A percentile compares a stretch with the other conserved stretches of the same genome.
phyloP scores from a whole-genome alignment of 2,113 vertebrate species.

The Lipophrys pholis region DNA sequence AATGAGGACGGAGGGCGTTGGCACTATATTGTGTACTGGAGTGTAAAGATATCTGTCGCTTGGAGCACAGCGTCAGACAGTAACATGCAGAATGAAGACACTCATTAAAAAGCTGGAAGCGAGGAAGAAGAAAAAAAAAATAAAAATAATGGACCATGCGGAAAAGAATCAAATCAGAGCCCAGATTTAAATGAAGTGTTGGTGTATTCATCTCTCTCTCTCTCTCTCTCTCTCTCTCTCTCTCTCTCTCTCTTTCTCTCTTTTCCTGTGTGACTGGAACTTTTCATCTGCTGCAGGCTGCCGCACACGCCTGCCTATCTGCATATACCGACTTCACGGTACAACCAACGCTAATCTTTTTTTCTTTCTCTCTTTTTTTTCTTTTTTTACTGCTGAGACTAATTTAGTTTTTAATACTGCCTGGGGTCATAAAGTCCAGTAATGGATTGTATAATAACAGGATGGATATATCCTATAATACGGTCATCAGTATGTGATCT shows the following conservation, averaged over 20 bases:
- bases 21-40: slow-evolving; percentile 68
- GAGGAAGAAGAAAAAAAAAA: slow-evolving; percentile 55
- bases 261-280: slow-evolving; percentile 16
- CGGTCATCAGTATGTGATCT: slow-evolving; percentile 50
- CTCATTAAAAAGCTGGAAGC: slow-evolving; percentile 79
- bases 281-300: slow-evolving; percentile 29
- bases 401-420: slow-evolving; percentile 60
- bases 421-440: slow-evolving; percentile 57
- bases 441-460: slow-evolving; percentile 54
- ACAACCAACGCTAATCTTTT: slow-evolving; percentile 25
- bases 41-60: slow-evolving; percentile 72
- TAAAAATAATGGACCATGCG: slow-evolving; percentile 67
- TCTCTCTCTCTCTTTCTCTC: slow-evolving; percentile 37
- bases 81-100: slow-evolving; percentile 67
- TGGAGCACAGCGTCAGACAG: slow-evolving; percentile 67
- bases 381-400: slow-evolving; percentile 16
- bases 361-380: slow-evolving; percentile 32
- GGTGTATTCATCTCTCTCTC: slow-evolving; percentile 45
- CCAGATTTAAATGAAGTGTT: slow-evolving; percentile 64
- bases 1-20: slow-evolving; percentile 69
- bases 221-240: slow-evolving; percentile 10
- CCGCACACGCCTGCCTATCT: slow-evolving; percentile 22
- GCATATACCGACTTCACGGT: slow-evolving; percentile 37
- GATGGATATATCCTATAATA: slow-evolving; percentile 39
- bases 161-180: slow-evolving; percentile 69